Base-by-base conservation (phyloP, 2,113 vertebrate species). In the Sapayoa aenigma region DNA sequence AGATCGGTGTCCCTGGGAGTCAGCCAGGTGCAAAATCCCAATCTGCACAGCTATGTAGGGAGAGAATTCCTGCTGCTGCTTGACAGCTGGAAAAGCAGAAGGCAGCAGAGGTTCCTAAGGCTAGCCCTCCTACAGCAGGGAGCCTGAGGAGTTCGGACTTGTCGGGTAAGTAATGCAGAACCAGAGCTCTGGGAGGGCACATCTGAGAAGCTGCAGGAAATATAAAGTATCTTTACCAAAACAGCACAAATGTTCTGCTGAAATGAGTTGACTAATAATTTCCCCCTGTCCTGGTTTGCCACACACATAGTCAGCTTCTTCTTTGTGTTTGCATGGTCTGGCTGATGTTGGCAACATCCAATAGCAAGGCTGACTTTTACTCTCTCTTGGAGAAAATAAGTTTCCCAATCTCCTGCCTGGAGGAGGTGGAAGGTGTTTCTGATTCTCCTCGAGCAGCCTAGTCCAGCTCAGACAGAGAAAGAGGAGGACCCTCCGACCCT, bases 221-320 rank as follows among this genome's bases (percentile, higher is more conserved):
- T 55, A 58, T 52, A 81, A 52, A 59, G 47, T 84, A 42, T 90
- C 90, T 86, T 42, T 41, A 86, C 67, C 80, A 77, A 90, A 93
- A 87, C 79, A 90, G 23, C 52, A 50, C 46, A 87, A 87, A 71
- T 58, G 33, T 85, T 85, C 81, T 95, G 82, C 93, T 95, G 81
- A 89, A 91, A 91, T 46, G 28, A 90, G 25, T 25, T 91, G 65
- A 59, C 81, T 73, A 85, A 92, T 63, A 74, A 50, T 58, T 91
- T 77, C 67, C 72, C 82, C 58, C 46, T 94, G 74, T 53, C 46
- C n/a, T 73, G 46, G 25, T 78, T 94, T 93, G 87, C 87, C 94
- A 39, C 75, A 56, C 50, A 41, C n/a, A 21, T 0, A 67, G 56
- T 63, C 31, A 87, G 25, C 12, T 75, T 72, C 75, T 68, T 24